Evolutionary conservation across 2,113 vertebrate genomes (phyloP).

Genomic region (Miniopterus natalensis): DNA sequence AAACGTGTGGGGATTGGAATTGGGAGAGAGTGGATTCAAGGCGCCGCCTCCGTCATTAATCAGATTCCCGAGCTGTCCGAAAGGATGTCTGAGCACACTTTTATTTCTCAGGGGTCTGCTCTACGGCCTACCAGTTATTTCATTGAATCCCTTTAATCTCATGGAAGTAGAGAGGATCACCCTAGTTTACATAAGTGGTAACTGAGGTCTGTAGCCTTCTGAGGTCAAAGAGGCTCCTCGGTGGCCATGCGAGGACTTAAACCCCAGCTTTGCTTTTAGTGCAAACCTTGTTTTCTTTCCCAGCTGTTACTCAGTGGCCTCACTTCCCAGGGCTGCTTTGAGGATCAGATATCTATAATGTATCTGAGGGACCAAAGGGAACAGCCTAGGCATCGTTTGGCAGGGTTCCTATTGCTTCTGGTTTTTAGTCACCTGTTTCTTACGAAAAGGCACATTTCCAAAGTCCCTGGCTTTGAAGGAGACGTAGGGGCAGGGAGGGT

Average conservation of each 20-base stretch:
- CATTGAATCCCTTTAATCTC: not conserved
- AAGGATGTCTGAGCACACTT: not conserved
- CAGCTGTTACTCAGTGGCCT: not conserved
- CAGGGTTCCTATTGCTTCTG: slow-evolving; percentile 27
- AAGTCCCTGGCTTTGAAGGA: slow-evolving; percentile 51
- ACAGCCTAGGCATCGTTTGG: not conserved
- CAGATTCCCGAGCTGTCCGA: not conserved
- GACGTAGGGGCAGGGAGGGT: not conserved
- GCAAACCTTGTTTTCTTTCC: slow-evolving; percentile 46
- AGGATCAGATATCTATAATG: slow-evolving; percentile 62
- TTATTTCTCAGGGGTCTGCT: not conserved
- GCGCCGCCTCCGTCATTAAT: not conserved
- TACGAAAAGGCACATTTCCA: not conserved
- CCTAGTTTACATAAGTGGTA: not conserved
- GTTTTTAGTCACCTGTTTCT: not conserved
- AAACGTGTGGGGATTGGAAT: not conserved
- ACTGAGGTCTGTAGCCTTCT: not conserved
- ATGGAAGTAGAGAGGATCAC: not conserved
- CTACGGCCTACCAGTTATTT: not conserved
- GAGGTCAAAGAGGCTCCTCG: not conserved
- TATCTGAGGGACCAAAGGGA: slow-evolving; percentile 53
- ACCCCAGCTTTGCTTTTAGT: slow-evolving; percentile 2
- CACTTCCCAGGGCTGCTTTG: slow-evolving; percentile 37
- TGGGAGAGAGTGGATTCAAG: not conserved
- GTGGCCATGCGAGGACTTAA: not conserved